Conservation (phyloP, 2,113 vertebrate species). For the Grammomys dolichurus region DNA sequence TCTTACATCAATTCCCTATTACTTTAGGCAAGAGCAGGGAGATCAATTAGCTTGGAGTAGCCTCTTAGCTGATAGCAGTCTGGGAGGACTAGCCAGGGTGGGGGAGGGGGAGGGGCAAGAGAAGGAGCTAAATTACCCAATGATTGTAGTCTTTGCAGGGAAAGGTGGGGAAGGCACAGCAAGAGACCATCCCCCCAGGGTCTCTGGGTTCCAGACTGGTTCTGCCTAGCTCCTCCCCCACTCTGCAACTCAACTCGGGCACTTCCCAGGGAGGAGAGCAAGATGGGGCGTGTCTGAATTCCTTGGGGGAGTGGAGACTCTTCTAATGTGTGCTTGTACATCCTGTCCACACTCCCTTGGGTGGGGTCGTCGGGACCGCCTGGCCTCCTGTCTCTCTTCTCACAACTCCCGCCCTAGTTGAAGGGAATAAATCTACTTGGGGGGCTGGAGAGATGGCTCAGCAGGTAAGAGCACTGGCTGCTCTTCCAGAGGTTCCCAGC, state of each 20-base stretch:
- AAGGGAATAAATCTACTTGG: neutral
- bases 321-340: neutral
- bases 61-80: conserved; percentile 69
- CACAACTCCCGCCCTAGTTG: neutral
- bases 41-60: conserved; percentile 77
- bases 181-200: neutral
- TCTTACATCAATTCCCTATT: conserved; percentile 80
- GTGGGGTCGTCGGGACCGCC: too few relatives aligned
- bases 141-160: neutral
- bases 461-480: too few relatives aligned
- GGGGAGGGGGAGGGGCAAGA: neutral
- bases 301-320: neutral
- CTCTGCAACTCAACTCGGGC: neutral
- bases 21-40: conserved; percentile 78
- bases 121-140: neutral
- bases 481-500: too few relatives aligned
- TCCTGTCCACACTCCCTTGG: too few relatives aligned
- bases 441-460: too few relatives aligned
- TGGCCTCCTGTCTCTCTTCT: neutral
- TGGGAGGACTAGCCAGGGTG: neutral
- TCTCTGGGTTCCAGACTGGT: neutral
- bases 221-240: neutral
- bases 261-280: neutral
- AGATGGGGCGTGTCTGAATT: neutral
- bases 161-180: neutral